Evolutionary conservation across 2,888 invertebrate genomes (phyloP).

Genomic region (Sylvicola fuscatus): DNA sequence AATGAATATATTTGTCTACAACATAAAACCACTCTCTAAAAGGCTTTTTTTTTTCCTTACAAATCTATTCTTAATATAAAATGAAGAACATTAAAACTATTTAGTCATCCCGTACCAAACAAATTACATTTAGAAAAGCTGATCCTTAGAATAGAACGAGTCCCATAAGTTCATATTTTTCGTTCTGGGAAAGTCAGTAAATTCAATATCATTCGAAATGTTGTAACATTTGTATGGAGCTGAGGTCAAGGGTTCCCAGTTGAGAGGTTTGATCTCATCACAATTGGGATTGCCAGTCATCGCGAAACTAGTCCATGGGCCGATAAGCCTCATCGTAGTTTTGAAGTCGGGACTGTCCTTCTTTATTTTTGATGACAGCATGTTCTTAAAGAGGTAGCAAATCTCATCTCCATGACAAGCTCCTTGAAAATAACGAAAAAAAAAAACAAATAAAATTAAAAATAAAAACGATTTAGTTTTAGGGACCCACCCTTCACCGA

Average conservation of each 20-base stretch:
- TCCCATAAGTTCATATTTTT: background rate
- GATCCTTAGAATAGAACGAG: background rate
- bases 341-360: conserved; percentile 18
- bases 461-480: too few relatives aligned
- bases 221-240: conserved; percentile 4
- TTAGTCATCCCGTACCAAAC: too few relatives aligned
- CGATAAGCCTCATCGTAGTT: conserved; percentile 20
- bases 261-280: conserved; percentile 7
- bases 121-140: too few relatives aligned
- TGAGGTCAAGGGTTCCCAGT: conserved; percentile 3
- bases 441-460: background rate
- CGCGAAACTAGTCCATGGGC: conserved; percentile 19
- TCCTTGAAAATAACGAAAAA: conserved; percentile 9
- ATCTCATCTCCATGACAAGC: conserved; percentile 23
- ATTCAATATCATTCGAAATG: conserved; percentile 3
- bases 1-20: too few relatives aligned
- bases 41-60: too few relatives aligned
- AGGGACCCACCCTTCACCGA: background rate
- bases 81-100: too few relatives aligned
- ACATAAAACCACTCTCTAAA: too few relatives aligned
- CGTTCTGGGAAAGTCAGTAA: conserved; percentile 2
- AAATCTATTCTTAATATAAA: too few relatives aligned
- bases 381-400: conserved; percentile 16
- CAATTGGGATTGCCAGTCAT: conserved; percentile 16
- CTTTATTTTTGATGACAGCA: conserved; percentile 11